A percentile compares a stretch with the other conserved stretches of the same genome.
phyloP scores from a whole-genome alignment of 2,888 invertebrate genomes.

The Escarpia spicata region DNA sequence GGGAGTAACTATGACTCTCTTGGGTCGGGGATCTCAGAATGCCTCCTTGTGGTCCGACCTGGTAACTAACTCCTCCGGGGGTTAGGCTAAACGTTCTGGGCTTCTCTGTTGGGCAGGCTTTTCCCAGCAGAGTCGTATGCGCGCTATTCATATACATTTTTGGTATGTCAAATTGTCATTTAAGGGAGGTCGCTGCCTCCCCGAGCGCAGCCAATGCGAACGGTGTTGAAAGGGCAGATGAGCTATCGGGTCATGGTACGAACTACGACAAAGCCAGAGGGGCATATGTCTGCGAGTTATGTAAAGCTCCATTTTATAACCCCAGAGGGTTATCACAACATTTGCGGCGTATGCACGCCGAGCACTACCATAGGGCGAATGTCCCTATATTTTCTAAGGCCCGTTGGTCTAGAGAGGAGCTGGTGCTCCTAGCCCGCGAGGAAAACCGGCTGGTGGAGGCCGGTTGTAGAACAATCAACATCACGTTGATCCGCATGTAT shows the following conservation, averaged over 20 bases:
- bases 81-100: too few relatives aligned
- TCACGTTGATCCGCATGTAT: too few relatives aligned
- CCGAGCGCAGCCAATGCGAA: background rate
- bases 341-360: too few relatives aligned
- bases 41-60: too few relatives aligned
- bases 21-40: too few relatives aligned
- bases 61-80: too few relatives aligned
- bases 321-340: background rate
- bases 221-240: too few relatives aligned
- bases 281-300: background rate
- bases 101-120: too few relatives aligned
- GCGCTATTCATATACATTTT: background rate
- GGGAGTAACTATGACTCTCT: too few relatives aligned
- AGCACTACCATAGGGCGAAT: background rate
- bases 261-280: too few relatives aligned
- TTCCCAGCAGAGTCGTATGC: background rate
- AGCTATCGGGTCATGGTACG: too few relatives aligned
- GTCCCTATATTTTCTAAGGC: background rate
- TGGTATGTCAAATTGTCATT: background rate
- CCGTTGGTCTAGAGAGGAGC: background rate
- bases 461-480: background rate
- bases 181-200: background rate
- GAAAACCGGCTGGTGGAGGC: background rate
- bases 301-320: background rate
- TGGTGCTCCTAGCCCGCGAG: background rate